Evolutionary conservation across 2,113 vertebrate genomes (phyloP).

Genomic region (Alligator sinensis): DNA sequence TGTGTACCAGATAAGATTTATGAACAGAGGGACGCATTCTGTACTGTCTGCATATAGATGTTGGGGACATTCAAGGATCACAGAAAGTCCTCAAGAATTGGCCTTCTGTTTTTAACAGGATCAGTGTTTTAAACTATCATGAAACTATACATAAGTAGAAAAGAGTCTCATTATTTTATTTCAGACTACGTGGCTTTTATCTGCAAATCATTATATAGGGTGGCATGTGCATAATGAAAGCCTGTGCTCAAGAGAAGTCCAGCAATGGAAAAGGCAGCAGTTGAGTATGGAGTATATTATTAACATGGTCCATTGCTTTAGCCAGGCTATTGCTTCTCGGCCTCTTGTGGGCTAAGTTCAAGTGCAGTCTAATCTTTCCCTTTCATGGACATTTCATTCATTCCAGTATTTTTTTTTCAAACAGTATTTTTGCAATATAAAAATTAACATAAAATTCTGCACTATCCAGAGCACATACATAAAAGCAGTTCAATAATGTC

Average conservation of each 20-base stretch:
- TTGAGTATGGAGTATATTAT: slow-evolving; percentile 13
- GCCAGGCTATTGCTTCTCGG: neutral
- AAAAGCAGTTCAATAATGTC: neutral
- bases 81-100: neutral
- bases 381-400: neutral
- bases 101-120: neutral
- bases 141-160: neutral
- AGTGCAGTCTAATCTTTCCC: neutral
- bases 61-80: neutral
- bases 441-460: neutral
- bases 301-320: neutral
- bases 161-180: neutral
- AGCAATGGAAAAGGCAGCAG: neutral
- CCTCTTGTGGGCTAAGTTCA: too few relatives aligned
- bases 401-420: neutral
- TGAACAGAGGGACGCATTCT: neutral
- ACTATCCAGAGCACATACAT: neutral
- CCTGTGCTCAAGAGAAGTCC: slow-evolving; percentile 18
- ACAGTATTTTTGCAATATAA: neutral
- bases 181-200: slow-evolving; percentile 21
- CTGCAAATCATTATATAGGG: neutral
- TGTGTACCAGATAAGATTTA: neutral
- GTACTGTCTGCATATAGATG: neutral
- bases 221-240: neutral
- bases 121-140: neutral